Percentiles rank a stretch among this genome's conserved stretches.
phyloP scores from a whole-genome alignment of 2,113 vertebrate genomes.

The Mormyrus iriodes region DNA sequence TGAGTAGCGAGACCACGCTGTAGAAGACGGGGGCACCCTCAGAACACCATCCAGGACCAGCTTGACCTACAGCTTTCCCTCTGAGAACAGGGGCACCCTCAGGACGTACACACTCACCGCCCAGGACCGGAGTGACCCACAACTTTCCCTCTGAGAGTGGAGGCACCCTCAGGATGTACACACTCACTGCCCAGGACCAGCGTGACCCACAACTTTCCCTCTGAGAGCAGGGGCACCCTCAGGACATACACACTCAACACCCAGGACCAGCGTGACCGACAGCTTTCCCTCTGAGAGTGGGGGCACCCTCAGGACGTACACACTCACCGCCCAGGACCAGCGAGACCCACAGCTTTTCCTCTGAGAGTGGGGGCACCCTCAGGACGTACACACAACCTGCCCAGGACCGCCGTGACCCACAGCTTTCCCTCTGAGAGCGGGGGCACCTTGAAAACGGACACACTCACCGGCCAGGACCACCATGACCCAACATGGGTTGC shows the following conservation, averaged over 20 bases:
- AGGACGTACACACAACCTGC: no score
- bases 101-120: not conserved
- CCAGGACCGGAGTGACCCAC: not conserved
- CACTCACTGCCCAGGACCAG: not conserved
- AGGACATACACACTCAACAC: not conserved
- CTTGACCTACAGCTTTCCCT: not conserved
- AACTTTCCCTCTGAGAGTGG: not conserved
- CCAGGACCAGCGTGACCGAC: not conserved
- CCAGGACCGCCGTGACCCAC: no score
- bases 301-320: not conserved
- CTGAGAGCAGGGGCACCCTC: not conserved
- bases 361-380: no score
- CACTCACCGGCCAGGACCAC: no score
- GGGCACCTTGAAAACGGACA: no score
- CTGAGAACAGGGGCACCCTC: not conserved
- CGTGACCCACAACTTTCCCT: not conserved
- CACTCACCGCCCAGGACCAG: not conserved
- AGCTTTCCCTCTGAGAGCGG: no score
- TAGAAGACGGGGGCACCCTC: constrained; percentile 41
- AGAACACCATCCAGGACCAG: not conserved
- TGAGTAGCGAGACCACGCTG: constrained; percentile 80
- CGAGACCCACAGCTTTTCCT: not conserved
- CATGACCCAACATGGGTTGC: not conserved
- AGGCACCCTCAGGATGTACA: not conserved
- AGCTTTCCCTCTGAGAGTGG: not conserved